Evolutionary conservation across 1,140 invertebrate genomes (phyloP), one percentile per base, ranked within the genome.

Genomic region (Pomacea maculata): DNA sequence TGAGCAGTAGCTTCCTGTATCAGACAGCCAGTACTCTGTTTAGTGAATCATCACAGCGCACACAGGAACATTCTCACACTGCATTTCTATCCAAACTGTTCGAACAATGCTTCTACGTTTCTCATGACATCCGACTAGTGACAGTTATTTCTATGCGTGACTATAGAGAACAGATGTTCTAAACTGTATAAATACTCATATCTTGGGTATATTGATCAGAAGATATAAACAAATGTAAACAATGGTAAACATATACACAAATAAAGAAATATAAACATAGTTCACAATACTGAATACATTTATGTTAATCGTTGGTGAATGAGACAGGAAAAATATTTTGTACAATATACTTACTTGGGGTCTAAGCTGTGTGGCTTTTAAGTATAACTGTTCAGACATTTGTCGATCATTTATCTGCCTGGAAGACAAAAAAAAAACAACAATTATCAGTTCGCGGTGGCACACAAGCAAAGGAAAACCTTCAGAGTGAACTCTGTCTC

Each of bases 371-470:
- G 94, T 93, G 14, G 95, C 95, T 88, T 94, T 93, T 76, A 94
- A 93, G 91, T 98, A 98, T 94, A 95, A 96, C 64, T 93, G 90
- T 88, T 98, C 97, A 1, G 97, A 96, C 80, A 95, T 94, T 17
- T 93, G 91, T 84, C 95, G 95, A 57, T 95, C 93, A 45, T 95
- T 94, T 17, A 95, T 94, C 86, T 96, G 94, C 77, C 96, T 91
- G 82, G 1, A 86, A 83, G 34, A 45, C 34, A 45, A 45, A 6
- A 45, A 45, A 45, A 2, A 45, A 45, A 6, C 0, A 45, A 45
- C 0, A 45, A 45, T 45, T 0, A 45, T 45, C 34, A 45, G 34
- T 45, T 45, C 34, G 6, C 6, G 34, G 34, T 45, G 34, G 34
- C 34, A 45, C 34, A 45, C 34, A 45, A 45, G 6, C 34, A 45